phyloP scores from a whole-genome alignment of 2,797 vertebrate genomes.

The Ciconia nigra region DNA sequence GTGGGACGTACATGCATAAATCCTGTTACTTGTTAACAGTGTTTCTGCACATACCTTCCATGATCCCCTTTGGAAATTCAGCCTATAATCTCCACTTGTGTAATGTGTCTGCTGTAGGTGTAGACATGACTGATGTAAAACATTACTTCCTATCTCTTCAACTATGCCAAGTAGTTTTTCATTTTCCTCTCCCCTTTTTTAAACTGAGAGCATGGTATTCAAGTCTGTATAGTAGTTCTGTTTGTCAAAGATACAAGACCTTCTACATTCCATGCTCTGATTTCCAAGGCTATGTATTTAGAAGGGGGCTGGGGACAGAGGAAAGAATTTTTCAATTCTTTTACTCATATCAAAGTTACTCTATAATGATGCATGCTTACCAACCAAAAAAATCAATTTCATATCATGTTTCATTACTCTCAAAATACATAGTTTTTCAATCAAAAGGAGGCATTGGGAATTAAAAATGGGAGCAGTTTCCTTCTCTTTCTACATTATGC shows the following conservation, averaged over 20 bases:
- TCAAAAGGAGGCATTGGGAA: background rate
- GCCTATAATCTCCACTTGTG: background rate
- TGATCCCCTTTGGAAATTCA: background rate
- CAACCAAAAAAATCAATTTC: background rate
- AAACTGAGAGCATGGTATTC: background rate
- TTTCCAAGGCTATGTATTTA: background rate
- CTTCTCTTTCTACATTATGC: background rate
- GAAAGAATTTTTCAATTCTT: background rate
- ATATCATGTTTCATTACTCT: background rate
- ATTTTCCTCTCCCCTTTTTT: background rate
- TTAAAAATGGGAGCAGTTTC: conserved; percentile 3
- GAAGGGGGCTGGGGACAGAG: background rate
- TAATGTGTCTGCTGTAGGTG: background rate
- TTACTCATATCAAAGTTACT: background rate
- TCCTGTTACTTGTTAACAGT: conserved; percentile 32
- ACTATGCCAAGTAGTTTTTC: background rate
- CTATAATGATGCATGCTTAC: background rate
- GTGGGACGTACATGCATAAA: conserved; percentile 30
- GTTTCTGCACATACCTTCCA: background rate
- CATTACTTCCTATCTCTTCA: background rate
- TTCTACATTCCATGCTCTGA: background rate
- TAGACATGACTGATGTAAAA: conserved; percentile 6
- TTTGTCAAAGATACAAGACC: background rate
- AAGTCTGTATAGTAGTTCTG: background rate
- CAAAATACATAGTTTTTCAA: background rate